A percentile compares a stretch with the other conserved stretches of the same genome.
Conservation (phyloP, 2,888 invertebrate species). For the Choreutis nemorana region DNA sequence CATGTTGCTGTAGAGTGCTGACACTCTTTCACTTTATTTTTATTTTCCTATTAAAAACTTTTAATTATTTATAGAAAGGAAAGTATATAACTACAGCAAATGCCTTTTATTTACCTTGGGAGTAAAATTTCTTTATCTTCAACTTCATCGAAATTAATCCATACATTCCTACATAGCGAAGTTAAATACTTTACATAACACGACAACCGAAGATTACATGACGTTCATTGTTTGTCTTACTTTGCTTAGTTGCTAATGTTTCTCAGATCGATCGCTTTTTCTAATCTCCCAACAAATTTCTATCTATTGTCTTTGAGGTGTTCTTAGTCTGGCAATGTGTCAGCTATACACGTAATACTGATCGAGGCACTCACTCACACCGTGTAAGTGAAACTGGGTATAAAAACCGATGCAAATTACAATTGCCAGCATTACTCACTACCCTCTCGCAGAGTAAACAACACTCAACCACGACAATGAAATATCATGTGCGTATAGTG, state of each 20-base stretch:
- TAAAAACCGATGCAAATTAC: conserved; percentile 64
- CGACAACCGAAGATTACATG: too few relatives aligned
- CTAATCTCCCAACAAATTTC: conserved; percentile 48
- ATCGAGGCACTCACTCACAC: conserved; percentile 42
- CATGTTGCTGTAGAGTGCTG: too few relatives aligned
- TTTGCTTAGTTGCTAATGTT: conserved; percentile 22
- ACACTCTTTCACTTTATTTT: too few relatives aligned
- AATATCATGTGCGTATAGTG: conserved; percentile 52
- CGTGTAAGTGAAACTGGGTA: conserved; percentile 52
- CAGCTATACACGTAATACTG: conserved; percentile 41
- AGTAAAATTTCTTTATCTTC: too few relatives aligned
- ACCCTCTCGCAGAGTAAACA: conserved; percentile 43
- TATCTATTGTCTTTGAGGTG: conserved; percentile 56
- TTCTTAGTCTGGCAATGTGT: conserved; percentile 45
- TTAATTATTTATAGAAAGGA: too few relatives aligned
- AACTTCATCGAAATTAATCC: too few relatives aligned
- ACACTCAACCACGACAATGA: conserved; percentile 34
- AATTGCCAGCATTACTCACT: conserved; percentile 50
- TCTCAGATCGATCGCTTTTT: conserved; percentile 26
- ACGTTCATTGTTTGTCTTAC: too few relatives aligned
- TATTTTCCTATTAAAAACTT: too few relatives aligned
- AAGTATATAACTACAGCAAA: too few relatives aligned
- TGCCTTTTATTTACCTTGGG: too few relatives aligned
- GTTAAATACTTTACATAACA: too few relatives aligned
- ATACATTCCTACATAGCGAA: too few relatives aligned